Base-by-base conservation (phyloP, 2,113 vertebrate genomes). In the Gulo gulo region DNA sequence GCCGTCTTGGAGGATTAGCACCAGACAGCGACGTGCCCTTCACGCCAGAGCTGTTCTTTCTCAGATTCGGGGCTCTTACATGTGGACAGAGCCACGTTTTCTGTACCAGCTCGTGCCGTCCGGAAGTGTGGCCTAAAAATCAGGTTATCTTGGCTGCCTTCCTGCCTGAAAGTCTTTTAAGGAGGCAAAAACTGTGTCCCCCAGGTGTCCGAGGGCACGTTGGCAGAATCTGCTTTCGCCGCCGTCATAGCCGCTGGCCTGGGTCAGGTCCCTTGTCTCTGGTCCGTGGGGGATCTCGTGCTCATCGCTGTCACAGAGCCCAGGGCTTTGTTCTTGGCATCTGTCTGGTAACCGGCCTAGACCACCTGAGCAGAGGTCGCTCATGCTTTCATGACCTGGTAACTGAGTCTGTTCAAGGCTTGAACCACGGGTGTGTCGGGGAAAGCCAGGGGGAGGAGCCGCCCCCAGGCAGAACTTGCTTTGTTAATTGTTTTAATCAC, bases 171-270 rank as follows among this genome's bases (percentile, higher is more conserved):
- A n/a, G 45, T 67, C 67, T 52, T 52, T 63, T 45, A 65, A 5
- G 7, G 2, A 45, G 39, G 16, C 52, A 29, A 12, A 9, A 55
- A 26, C 57, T 31, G 1, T 36, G 57, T 65, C 42, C 39, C 34
- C 63, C 12, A 26, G 36, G 39, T 21, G 59, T 13, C 80, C 1
- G 1, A 6, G 16, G 39, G 2, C 0, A 0, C 45, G 67, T 81
- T 91, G 89, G 26, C 9, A 12, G 47, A 2, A 7, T 81, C 45
- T 52, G 82, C 34, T 14, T 31, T 50, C 59, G 47, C 67, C 23
- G 4, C n/a, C 12, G 20, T 16, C 29, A 34, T 31, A 69, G 78
- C 85, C n/a, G 50, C 63, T 71, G 31, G 4, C n/a, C 55, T 39
- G 31, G 34, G 42, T 81, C 57, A 34, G 63, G 21, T 50, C n/a